A percentile compares a stretch with the other conserved stretches of the same genome.
Evolutionary conservation across 1,140 invertebrate genomes (phyloP).

Genomic region (Magallana gigas): DNA sequence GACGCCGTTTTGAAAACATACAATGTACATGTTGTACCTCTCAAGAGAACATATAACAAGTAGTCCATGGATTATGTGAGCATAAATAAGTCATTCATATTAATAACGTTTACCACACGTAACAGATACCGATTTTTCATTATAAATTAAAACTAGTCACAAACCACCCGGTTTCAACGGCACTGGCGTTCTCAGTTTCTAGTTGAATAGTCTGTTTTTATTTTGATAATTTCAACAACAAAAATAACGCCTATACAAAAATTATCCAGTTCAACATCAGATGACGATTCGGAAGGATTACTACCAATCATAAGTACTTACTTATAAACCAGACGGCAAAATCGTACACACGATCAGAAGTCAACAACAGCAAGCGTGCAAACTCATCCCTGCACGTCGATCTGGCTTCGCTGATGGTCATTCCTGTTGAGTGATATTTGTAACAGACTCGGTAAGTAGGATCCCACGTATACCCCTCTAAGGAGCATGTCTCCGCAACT

Average conservation of each 20-base stretch:
- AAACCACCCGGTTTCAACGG: too few relatives aligned
- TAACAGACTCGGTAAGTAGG: background rate
- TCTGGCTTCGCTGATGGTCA: background rate
- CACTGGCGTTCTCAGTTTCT: background rate
- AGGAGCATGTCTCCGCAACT: background rate
- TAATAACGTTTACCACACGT: too few relatives aligned
- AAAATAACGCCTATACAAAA: background rate
- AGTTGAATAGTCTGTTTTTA: background rate
- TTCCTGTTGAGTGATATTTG: background rate
- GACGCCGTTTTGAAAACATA: too few relatives aligned
- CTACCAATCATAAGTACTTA: background rate
- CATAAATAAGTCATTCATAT: too few relatives aligned
- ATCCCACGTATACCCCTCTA: background rate
- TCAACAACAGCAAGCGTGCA: background rate
- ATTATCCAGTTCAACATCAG: too few relatives aligned
- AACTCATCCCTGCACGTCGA: background rate
- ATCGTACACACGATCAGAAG: background rate
- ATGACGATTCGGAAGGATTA: too few relatives aligned
- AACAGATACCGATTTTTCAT: too few relatives aligned
- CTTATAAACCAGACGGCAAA: background rate
- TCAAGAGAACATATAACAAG: too few relatives aligned
- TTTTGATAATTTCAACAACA: background rate
- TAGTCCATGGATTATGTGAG: too few relatives aligned
- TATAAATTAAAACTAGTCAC: too few relatives aligned
- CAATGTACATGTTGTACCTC: too few relatives aligned